These are phyloP conservation scores for Channa argus DNA, from an alignment of 2,113 vertebrate species.

Conservation along the genomic window DNA sequence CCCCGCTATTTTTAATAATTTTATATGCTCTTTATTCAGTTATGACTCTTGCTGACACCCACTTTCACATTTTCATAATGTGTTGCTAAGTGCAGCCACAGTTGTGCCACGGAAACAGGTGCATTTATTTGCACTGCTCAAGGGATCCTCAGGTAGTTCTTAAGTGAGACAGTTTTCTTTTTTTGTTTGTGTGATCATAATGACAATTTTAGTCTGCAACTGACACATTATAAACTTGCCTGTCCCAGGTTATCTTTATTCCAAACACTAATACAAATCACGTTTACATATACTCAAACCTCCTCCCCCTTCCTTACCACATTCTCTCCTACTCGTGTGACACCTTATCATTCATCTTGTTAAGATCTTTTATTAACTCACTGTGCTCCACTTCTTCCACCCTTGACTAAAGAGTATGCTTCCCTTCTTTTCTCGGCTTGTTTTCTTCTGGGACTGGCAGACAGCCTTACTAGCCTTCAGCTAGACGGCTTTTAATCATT, in stretches of 20 bases:
- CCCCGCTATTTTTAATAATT: constrained; percentile 2
- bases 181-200: not conserved
- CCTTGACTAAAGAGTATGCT: constrained; percentile 50
- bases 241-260: constrained; percentile 3
- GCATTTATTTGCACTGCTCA: not conserved
- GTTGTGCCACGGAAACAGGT: not conserved
- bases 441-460: constrained; percentile 30
- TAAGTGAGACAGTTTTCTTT: not conserved
- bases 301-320: constrained; percentile 1
- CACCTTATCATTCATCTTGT: constrained; percentile 47
- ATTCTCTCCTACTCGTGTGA: constrained; percentile 2
- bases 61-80: constrained; percentile 17
- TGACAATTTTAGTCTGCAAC: not conserved
- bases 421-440: constrained; percentile 46
- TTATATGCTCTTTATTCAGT: constrained; percentile 21
- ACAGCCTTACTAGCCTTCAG: constrained; percentile 31
- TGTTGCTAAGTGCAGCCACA: not conserved
- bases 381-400: constrained; percentile 44
- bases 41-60: constrained; percentile 21
- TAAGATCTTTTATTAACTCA: constrained; percentile 56
- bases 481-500: constrained; percentile 78
- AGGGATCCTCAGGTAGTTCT: not conserved
- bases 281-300: not conserved
- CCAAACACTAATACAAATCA: not conserved
- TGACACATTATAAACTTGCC: not conserved